phyloP scores from a whole-genome alignment of 2,797 vertebrate genomes.

The Melanotaenia parkinsoni region DNA sequence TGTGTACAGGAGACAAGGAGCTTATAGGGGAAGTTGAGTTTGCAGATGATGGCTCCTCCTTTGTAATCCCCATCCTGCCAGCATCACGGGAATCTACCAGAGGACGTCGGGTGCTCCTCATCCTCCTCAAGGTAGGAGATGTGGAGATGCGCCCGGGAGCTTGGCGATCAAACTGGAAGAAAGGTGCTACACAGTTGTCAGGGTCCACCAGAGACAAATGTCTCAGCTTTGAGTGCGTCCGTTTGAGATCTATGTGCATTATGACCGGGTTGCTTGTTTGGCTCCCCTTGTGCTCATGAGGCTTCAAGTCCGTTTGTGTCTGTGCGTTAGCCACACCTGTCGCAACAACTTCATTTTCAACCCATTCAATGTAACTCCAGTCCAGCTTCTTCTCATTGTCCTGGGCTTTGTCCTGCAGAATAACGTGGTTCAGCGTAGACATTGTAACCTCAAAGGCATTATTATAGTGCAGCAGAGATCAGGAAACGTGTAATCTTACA shows the following conservation, averaged over 20 bases:
- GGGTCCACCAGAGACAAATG: conserved; percentile 66
- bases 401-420: conserved; percentile 73
- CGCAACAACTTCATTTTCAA: conserved; percentile 60
- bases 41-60: conserved; percentile 59
- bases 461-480: conserved; percentile 67
- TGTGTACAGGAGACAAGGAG: conserved; percentile 57
- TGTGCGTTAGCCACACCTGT: conserved; percentile 58
- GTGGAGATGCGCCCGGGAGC: conserved; percentile 89
- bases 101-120: conserved; percentile 81
- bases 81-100: conserved; percentile 56
- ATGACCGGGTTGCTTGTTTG: conserved; percentile 81
- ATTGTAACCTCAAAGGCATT: conserved; percentile 79
- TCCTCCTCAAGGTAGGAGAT: conserved; percentile 88
- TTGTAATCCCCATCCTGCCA: conserved; percentile 61
- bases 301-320: conserved; percentile 76
- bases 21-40: conserved; percentile 20
- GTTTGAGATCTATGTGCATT: conserved; percentile 78
- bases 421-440: conserved; percentile 78
- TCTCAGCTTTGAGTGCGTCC: conserved; percentile 74
- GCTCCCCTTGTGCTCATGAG: conserved; percentile 70
- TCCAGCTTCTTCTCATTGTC: conserved; percentile 72
- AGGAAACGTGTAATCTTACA: conserved; percentile 53
- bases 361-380: conserved; percentile 82
- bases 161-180: conserved; percentile 87
- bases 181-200: conserved; percentile 39